Conservation (phyloP, 2,113 vertebrate species). For the Aspiorhynchus laticeps region DNA sequence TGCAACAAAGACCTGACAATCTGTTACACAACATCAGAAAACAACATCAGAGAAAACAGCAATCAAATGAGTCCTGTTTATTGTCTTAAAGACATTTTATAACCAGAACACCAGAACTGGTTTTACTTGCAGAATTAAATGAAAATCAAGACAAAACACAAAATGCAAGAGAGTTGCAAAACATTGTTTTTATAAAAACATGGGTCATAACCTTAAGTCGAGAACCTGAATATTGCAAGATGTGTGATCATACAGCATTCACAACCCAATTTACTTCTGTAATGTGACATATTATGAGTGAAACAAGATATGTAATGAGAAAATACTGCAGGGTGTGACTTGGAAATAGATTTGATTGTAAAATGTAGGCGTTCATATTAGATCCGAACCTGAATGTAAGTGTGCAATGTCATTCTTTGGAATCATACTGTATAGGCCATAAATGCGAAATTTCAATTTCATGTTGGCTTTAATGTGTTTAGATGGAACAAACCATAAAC, state of each 20-base stretch:
- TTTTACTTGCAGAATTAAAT: background rate
- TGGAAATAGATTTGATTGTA: background rate
- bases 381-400: background rate
- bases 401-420: background rate
- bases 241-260: background rate
- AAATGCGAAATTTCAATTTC: constrained; percentile 2
- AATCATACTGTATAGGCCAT: background rate
- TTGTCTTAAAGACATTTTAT: background rate
- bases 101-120: background rate
- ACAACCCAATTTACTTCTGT: background rate
- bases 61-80: background rate
- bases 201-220: background rate
- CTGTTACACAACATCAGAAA: background rate
- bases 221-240: background rate
- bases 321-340: background rate
- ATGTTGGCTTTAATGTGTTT: background rate
- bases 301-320: background rate
- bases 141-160: background rate
- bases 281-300: background rate
- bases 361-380: background rate
- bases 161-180: background rate
- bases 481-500: background rate
- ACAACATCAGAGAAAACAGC: background rate
- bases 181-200: background rate
- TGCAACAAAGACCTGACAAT: background rate